Evolutionary conservation across 2,113 vertebrate genomes (phyloP).

Genomic region (Menura novaehollandiae): DNA sequence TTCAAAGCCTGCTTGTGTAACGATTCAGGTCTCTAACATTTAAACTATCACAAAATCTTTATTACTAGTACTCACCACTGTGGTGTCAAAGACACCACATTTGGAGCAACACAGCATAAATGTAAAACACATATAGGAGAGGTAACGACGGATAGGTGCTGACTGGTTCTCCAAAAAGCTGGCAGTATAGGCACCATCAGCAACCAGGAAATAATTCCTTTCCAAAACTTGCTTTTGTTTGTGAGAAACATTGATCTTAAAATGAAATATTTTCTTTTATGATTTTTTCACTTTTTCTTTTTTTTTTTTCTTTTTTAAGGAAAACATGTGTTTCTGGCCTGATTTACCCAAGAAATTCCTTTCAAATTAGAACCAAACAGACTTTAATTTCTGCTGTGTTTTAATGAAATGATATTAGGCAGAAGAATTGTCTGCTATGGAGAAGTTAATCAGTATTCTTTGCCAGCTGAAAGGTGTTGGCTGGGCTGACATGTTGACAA

Average conservation of each 20-base stretch:
- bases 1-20: neutral
- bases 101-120: neutral
- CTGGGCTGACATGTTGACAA: conserved; percentile 42
- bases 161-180: neutral
- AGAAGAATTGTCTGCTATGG: neutral
- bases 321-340: neutral
- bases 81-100: neutral
- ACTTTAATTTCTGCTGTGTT: neutral
- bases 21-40: neutral
- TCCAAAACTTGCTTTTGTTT: neutral
- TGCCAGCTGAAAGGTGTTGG: neutral
- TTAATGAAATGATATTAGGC: neutral
- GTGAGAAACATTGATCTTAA: neutral
- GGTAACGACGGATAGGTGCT: neutral
- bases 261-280: neutral
- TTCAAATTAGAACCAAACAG: neutral
- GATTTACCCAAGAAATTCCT: neutral
- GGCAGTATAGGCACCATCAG: neutral
- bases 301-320: neutral
- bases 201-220: neutral
- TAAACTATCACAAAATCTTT: neutral
- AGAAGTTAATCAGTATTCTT: conserved; percentile 44
- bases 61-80: neutral
- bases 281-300: neutral
- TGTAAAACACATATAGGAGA: neutral